Percentiles rank a stretch among this genome's conserved stretches.
These are phyloP conservation scores for Gymnorhina tibicen DNA, from an alignment of 2,113 vertebrate species.

Conservation along the genomic window DNA sequence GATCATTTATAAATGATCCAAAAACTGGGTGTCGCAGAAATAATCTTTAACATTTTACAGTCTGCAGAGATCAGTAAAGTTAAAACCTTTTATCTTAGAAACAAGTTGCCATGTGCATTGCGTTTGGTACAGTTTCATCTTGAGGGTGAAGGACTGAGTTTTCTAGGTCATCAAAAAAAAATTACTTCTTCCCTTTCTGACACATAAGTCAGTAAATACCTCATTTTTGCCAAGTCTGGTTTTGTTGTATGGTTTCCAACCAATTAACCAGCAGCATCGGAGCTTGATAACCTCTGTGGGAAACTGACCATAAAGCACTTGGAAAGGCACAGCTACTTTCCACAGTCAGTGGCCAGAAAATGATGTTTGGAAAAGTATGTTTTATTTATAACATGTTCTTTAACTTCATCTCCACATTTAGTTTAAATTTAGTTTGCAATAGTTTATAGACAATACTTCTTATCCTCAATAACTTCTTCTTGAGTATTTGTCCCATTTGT, in stretches of 20 bases:
- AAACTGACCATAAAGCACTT: neutral
- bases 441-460: neutral
- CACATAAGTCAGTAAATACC: neutral
- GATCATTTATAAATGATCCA: neutral
- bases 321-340: neutral
- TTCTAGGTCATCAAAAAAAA: neutral
- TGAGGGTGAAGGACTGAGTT: neutral
- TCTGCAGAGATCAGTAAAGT: neutral
- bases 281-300: conserved; percentile 15
- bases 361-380: neutral
- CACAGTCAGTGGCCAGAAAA: neutral
- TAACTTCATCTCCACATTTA: neutral
- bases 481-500: neutral
- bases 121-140: neutral
- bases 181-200: neutral
- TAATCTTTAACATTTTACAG: neutral
- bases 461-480: neutral
- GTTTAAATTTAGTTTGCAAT: neutral
- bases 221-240: neutral
- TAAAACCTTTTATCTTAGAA: neutral
- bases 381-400: neutral
- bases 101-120: neutral
- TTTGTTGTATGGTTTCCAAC: neutral
- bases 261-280: neutral
- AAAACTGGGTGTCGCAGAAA: neutral